A percentile compares a stretch with the other conserved stretches of the same genome.
Conservation (phyloP, 2,888 invertebrate genomes). For the Omphaloscelis lunosa region DNA sequence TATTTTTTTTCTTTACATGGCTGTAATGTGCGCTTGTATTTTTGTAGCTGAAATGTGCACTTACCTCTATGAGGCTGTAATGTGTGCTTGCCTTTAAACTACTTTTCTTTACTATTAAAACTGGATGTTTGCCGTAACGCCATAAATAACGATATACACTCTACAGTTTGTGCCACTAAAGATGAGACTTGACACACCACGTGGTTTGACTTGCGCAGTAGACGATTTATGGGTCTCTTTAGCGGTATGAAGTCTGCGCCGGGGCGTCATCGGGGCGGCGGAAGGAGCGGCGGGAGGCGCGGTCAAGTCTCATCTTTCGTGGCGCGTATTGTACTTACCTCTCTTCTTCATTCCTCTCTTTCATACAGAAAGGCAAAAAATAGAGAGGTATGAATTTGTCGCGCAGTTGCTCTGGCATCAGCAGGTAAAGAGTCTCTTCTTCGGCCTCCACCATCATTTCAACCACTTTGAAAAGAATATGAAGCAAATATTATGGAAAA, state of each 20-base stretch:
- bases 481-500: background rate
- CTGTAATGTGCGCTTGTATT: too few relatives aligned
- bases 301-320: too few relatives aligned
- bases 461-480: conserved; percentile 67
- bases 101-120: too few relatives aligned
- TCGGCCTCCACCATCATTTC: conserved; percentile 78
- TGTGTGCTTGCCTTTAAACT: background rate
- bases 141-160: background rate
- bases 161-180: too few relatives aligned
- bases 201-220: too few relatives aligned
- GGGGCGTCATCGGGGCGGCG: too few relatives aligned
- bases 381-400: conserved; percentile 83
- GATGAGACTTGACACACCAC: too few relatives aligned
- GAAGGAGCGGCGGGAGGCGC: too few relatives aligned
- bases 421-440: conserved; percentile 76
- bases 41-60: background rate
- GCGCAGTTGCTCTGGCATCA: conserved; percentile 81
- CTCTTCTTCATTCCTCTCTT: conserved; percentile 74
- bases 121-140: background rate
- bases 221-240: too few relatives aligned
- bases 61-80: too few relatives aligned
- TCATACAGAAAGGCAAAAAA: conserved; percentile 80
- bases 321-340: conserved; percentile 72
- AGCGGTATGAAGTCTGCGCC: too few relatives aligned
- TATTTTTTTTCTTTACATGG: background rate